Conservation (phyloP, 2,113 vertebrate genomes). For the Eptesicus fuscus region DNA sequence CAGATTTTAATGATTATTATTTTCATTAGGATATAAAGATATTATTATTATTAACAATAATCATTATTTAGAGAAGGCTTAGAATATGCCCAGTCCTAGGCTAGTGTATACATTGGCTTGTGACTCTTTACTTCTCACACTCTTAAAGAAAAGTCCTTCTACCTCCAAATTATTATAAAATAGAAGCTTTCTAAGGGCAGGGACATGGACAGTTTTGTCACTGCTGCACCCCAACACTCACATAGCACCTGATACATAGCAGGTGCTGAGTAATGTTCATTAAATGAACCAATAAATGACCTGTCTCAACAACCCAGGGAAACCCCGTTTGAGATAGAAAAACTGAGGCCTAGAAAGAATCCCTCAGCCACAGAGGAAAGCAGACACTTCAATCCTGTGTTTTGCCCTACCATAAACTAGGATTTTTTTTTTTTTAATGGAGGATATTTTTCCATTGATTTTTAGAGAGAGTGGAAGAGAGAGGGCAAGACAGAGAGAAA, state of each 20-base stretch:
- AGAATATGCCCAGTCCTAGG: background rate
- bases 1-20: background rate
- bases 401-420: background rate
- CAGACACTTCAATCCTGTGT: background rate
- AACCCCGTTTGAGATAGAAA: background rate
- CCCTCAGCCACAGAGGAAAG: background rate
- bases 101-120: background rate
- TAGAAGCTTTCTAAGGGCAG: background rate
- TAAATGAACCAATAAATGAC: background rate
- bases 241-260: background rate
- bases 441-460: background rate
- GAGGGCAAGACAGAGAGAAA: background rate
- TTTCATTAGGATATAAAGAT: background rate
- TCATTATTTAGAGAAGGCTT: background rate
- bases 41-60: background rate
- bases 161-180: background rate
- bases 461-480: background rate
- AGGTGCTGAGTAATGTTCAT: background rate
- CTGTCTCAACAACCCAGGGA: background rate
- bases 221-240: background rate
- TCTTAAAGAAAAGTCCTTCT: background rate
- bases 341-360: background rate
- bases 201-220: background rate
- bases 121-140: background rate
- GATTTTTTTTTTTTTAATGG: background rate